Conservation (phyloP, 2,888 invertebrate species). For the Tenthredo mesomela region DNA sequence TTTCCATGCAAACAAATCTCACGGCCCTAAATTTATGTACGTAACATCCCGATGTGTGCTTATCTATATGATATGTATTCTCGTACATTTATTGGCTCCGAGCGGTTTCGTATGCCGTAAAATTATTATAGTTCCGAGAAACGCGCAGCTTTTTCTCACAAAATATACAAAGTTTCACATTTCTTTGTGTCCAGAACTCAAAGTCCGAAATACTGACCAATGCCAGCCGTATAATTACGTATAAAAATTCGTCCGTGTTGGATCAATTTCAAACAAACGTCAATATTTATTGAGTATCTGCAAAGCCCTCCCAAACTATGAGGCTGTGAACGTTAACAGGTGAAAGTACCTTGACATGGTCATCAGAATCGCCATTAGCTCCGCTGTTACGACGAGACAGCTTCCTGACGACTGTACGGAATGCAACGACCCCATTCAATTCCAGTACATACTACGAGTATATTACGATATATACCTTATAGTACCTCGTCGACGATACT, state of each 20-base stretch:
- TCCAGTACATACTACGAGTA: not conserved
- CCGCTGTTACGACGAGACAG: conserved; percentile 5
- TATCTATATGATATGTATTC: not conserved
- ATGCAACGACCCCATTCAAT: conserved; percentile 31
- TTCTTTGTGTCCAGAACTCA: no score
- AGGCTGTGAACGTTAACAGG: conserved; percentile 16
- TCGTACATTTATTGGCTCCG: not conserved
- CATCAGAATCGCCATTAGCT: conserved; percentile 24
- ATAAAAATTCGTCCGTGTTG: not conserved
- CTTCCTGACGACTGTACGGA: conserved; percentile 28
- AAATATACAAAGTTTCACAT: not conserved
- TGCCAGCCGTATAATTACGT: no score
- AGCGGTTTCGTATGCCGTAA: not conserved
- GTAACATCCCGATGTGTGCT: conserved; percentile 1
- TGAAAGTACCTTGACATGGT: conserved; percentile 41
- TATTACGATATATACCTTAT: not conserved
- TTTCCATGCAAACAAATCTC: conserved; percentile 9
- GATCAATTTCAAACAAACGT: not conserved
- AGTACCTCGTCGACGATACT: not conserved
- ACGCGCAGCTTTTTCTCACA: not conserved
- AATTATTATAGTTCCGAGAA: not conserved
- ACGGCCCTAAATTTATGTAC: not conserved
- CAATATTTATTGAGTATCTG: not conserved
- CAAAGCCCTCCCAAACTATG: not conserved
- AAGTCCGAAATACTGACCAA: no score